Evolutionary conservation across 1,140 invertebrate genomes (phyloP), one percentile per base, ranked within the genome.

Genomic region (Pygmarrhopalites habei): DNA sequence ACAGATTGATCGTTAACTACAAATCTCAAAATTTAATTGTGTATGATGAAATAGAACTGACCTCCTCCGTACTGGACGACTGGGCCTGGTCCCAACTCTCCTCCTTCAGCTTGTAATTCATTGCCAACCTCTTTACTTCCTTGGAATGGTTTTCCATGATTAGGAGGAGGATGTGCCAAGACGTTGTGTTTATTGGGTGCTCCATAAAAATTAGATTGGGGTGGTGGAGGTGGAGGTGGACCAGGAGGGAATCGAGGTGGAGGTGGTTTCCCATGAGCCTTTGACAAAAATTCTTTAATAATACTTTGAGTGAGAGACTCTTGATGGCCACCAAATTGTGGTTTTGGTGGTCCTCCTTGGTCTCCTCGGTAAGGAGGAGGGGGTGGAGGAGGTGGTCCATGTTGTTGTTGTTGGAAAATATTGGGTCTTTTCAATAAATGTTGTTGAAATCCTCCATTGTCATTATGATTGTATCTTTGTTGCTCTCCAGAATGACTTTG

Each of bases 21-120:
- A n/a, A n/a, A n/a, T n/a, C n/a, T n/a, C n/a, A n/a, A n/a, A n/a
- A n/a, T n/a, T n/a, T n/a, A n/a, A n/a, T n/a, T n/a, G n/a, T n/a
- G n/a, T n/a, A n/a, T n/a, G n/a, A n/a, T n/a, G n/a, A n/a, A n/a
- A n/a, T n/a, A n/a, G n/a, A n/a, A n/a, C n/a, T n/a, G n/a, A n/a
- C n/a, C n/a, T 51, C 71, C 73, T 2, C 76, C 75, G 0, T 72
- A 75, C 56, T 70, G 60, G 41, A 67, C 60, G 28, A 68, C 43
- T 35, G 64, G 63, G 25, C 56, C 49, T 21, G 46, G 39, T n/a
- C n/a, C n/a, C 21, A 64, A 39, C 53, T 69, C 59, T 46, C 67
- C 67, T 28, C 66, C 71, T 62, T 69, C 60, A 19, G 67, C 62
- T 23, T 61, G 55, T 41, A 71, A 49, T 47, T 67, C 65, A 64